Base-by-base conservation (phyloP, 2,113 vertebrate genomes). In the Ophiodon elongatus region DNA sequence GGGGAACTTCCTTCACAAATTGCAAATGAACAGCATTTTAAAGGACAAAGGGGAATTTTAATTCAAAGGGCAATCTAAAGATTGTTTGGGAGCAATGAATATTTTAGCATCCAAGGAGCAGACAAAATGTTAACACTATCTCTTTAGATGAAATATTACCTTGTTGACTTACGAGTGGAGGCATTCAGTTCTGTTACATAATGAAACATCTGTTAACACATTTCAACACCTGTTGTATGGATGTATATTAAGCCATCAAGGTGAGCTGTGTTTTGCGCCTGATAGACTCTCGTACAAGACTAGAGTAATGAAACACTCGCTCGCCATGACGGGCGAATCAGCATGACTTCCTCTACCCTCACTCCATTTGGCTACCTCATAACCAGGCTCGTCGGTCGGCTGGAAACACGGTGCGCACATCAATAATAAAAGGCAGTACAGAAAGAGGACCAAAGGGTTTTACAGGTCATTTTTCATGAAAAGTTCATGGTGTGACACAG, bases 141-240 rank as follows among this genome's bases (percentile, higher is more conserved):
- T 90, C 83, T 85, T 90, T 67, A 39, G 69, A 89, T 92, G 88
- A 94, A 87, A 86, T 90, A 92, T 88, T 82, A 83, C 84, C 85
- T 80, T 88, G 90, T 89, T 93, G 89, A 93, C 88, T 91, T 91
- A 84, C 25, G 75, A 91, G 82, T 52, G 77, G 74, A 86, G 87
- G 76, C 59, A 86, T 89, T 90, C 79, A 70, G 82, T 76, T 85
- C 41, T 43, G 81, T 93, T 91, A 91, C 89, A 90, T 90, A 88
- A 93, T 88, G 87, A 83, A 93, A 90, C 93, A 94, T 93, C 90
- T 93, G 93, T 83, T 91, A 79, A 81, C 88, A 82, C 68, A 81
- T 78, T 88, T 64, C 74, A 85, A 89, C 94, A 94, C 90, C 92
- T 93, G 94, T 90, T 92, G 82, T 83, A 64, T 57, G 73, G 79